These are phyloP conservation scores for Columba livia DNA, from an alignment of 2,113 vertebrate species.

Conservation along the genomic window DNA sequence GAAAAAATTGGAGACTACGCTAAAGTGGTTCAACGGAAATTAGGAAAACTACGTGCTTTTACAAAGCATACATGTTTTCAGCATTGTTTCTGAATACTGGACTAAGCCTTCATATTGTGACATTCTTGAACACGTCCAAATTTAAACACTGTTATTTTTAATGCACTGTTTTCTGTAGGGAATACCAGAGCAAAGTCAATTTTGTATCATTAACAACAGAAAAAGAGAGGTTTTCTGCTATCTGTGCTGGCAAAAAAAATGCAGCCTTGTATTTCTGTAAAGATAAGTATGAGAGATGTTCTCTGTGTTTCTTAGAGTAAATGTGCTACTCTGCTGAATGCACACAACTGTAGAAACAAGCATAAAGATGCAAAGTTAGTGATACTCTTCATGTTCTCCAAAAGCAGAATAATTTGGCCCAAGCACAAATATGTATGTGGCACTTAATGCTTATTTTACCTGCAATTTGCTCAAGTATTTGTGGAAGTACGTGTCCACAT, in stretches of 20 bases:
- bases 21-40: background rate
- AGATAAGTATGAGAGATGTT: conserved; percentile 16
- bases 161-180: conserved; percentile 37
- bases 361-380: background rate
- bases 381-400: background rate
- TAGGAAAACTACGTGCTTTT: background rate
- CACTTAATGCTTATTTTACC: background rate
- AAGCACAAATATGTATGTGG: background rate
- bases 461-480: background rate
- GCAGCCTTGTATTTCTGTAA: conserved; percentile 27
- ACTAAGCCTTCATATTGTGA: conserved; percentile 22
- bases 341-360: conserved; percentile 2
- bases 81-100: background rate
- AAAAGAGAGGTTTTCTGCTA: conserved; percentile 30
- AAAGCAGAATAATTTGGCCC: background rate
- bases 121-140: background rate
- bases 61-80: background rate
- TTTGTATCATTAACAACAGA: conserved; percentile 41
- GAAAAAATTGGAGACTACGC: background rate
- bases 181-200: background rate
- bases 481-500: background rate
- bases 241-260: conserved; percentile 22
- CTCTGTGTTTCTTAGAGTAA: background rate
- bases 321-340: background rate
- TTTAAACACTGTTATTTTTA: conserved; percentile 48